Conservation (phyloP, 2,797 vertebrate species). For the Corythornis leucogaster region DNA sequence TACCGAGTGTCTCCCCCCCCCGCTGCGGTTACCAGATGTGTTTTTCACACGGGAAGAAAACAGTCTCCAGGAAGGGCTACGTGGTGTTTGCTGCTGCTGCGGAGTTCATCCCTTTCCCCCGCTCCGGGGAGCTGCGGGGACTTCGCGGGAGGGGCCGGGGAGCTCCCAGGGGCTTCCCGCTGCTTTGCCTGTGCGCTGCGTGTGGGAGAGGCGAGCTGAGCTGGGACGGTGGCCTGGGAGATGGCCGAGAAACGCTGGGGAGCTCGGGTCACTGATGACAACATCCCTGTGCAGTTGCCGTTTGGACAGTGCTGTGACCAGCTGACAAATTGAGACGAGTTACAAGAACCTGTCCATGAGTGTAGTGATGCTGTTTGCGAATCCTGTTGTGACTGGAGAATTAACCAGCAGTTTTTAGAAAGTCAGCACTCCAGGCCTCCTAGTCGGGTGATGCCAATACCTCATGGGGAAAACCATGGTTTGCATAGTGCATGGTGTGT, state of each 20-base stretch:
- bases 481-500: neutral
- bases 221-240: neutral
- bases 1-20: no score
- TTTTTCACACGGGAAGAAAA: neutral
- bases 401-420: neutral
- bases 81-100: neutral
- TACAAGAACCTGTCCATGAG: neutral
- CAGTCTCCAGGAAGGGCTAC: neutral
- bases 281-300: neutral
- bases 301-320: neutral
- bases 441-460: neutral
- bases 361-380: neutral
- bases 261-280: neutral
- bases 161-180: neutral
- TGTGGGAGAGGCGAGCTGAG: neutral
- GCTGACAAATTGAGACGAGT: neutral
- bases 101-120: neutral
- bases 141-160: neutral
- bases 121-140: neutral
- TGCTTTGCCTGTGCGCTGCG: neutral
- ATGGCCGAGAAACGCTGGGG: neutral
- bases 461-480: neutral
- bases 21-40: neutral
- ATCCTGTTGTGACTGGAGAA: neutral
- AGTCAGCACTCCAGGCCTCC: neutral